These are phyloP conservation scores for Ornithorhynchus anatinus DNA, from an alignment of 2,113 vertebrate species.

Conservation along the genomic window DNA sequence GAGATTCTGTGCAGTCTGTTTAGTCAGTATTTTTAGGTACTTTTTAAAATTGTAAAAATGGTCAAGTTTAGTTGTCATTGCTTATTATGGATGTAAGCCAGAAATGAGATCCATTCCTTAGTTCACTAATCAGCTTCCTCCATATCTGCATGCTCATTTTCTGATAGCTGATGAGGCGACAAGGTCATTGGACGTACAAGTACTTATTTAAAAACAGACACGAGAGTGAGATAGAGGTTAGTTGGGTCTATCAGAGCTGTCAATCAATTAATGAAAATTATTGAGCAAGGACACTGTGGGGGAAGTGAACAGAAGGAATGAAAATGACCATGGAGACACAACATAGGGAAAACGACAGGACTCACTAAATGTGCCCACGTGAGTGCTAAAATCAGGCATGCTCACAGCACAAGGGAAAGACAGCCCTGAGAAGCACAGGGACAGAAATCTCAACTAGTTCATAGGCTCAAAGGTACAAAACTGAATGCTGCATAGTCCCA, in stretches of 20 bases:
- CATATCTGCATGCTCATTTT: conserved; percentile 85
- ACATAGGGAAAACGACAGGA: conserved; percentile 77
- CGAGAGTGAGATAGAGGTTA: conserved; percentile 92
- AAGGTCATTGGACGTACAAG: conserved; percentile 97
- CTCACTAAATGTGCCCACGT: conserved; percentile 67
- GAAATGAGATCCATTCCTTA: conserved; percentile 69
- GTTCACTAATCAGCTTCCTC: conserved; percentile 78
- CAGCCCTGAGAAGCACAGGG: conserved; percentile 31
- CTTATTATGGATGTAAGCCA: conserved; percentile 61
- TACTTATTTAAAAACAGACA: conserved; percentile 98
- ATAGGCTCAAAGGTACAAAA: conserved; percentile 18
- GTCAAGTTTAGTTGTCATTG: conserved; percentile 61
- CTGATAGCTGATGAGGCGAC: conserved; percentile 93
- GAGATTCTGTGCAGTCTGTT: not conserved
- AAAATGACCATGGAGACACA: conserved; percentile 87
- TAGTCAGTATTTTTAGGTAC: conserved; percentile 29
- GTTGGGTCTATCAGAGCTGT: conserved; percentile 96
- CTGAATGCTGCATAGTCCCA: conserved; percentile 45
- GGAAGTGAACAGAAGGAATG: conserved; percentile 84
- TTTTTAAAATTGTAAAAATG: conserved; percentile 48
- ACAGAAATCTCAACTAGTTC: conserved; percentile 27
- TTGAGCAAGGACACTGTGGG: conserved; percentile 90
- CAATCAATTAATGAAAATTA: conserved; percentile 99
- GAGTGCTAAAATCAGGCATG: conserved; percentile 62
- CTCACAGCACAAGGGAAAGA: conserved; percentile 65